Evolutionary conservation across 1,140 invertebrate species (phyloP), one percentile per base, ranked within the genome.

Genomic region (Bombus waltoni): DNA sequence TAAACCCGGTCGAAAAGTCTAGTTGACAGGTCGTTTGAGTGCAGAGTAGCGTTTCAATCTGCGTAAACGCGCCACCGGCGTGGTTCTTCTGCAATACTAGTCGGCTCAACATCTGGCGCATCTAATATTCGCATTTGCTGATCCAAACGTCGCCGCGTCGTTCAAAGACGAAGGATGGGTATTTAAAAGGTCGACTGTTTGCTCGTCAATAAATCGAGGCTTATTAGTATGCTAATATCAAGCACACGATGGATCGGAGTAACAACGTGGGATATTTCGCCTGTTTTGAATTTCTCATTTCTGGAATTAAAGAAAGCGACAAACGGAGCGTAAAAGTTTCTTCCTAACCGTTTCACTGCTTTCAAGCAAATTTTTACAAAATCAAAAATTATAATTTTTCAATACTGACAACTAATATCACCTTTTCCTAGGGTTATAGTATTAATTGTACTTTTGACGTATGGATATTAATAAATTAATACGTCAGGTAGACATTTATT

Each of bases 21-120:
- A 22, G 10, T 22, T 84, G 83, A 84, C 83, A 70, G 57, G n/a
- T 81, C 42, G 8, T 65, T 75, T 18, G 40, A 35, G 28, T 15
- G 25, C 22, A 35, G 18, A 28, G 6, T 71, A 38, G n/a, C 44
- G 42, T 62, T 79, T 53, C 8, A 35, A 38, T 2, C 18, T 65
- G 3, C 8, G 44, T 40, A 42, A 77, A 78, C 38, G 65, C 35
- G 47, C 44, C 44, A 62, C 57, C 70, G 57, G 40, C 57, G 10
- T 40, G 42, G 6, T 32, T 35, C n/a, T 42, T 40, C 35, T 28
- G 1, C 3, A 22, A 28, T 53, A 25, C 2, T 25, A 11, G 22
- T 57, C 10, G 11, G 9, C 35, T 74, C 22, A 65, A 82, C 59
- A 57, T 83, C 62, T 77, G 73, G 18, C 28, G 57, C 38, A 18